Conservation (phyloP, 2,797 vertebrate genomes). For the Sebastes nivosus region DNA sequence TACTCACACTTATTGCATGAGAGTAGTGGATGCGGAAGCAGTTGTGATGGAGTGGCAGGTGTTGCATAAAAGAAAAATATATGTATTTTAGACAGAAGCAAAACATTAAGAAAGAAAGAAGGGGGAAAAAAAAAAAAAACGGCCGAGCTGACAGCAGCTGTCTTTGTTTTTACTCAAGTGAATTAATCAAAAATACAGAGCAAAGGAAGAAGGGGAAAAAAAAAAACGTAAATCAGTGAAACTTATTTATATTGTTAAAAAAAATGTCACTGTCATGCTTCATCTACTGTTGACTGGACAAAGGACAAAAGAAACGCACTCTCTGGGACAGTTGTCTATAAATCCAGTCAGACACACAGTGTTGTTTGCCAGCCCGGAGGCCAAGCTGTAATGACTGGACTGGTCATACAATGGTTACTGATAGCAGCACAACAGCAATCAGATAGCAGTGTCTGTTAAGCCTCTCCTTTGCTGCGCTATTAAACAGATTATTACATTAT, state of each 20-base stretch:
- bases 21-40: constrained; percentile 16
- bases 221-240: neutral
- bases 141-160: constrained; percentile 3
- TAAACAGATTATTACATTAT: constrained; percentile 88
- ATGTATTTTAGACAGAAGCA: constrained; percentile 1
- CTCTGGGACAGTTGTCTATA: constrained; percentile 41
- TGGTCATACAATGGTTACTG: constrained; percentile 82
- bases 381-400: constrained; percentile 81
- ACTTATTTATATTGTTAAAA: constrained; percentile 12
- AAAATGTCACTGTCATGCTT: constrained; percentile 33
- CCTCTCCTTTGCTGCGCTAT: constrained; percentile 88
- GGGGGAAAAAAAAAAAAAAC: neutral
- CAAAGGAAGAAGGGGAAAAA: neutral
- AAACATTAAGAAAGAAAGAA: constrained; percentile 8
- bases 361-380: constrained; percentile 81
- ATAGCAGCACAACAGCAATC: constrained; percentile 86
- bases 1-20: constrained; percentile 47
- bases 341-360: constrained; percentile 60
- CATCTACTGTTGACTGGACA: constrained; percentile 30
- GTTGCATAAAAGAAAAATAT: constrained; percentile 5
- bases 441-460: constrained; percentile 83
- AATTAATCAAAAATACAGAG: constrained; percentile 26
- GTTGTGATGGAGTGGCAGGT: constrained; percentile 39
- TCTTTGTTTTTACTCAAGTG: constrained; percentile 13
- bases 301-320: constrained; percentile 27